Evolutionary conservation across 1,140 invertebrate species (phyloP).

Genomic region (Melipona quadrifasciata): DNA sequence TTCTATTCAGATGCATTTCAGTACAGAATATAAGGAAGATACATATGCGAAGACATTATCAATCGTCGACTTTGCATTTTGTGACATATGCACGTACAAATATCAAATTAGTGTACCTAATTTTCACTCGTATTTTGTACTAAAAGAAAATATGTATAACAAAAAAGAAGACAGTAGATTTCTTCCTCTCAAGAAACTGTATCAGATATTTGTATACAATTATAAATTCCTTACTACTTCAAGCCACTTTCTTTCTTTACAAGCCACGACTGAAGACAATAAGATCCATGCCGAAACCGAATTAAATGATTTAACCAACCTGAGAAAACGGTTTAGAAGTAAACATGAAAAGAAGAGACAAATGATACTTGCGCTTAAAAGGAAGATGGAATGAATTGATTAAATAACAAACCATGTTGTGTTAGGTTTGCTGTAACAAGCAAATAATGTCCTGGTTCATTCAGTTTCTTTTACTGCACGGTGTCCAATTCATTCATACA

Average conservation of each 20-base stretch:
- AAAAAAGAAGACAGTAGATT: background rate
- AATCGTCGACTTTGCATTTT: slow-evolving; percentile 36
- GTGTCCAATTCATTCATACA: slow-evolving; percentile 62
- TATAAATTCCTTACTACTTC: background rate
- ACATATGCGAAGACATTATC: slow-evolving; percentile 53
- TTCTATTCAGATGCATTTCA: background rate
- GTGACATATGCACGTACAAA: background rate
- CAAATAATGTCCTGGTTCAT: slow-evolving; percentile 74
- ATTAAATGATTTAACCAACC: slow-evolving; percentile 71
- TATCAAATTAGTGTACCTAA: slow-evolving; percentile 20
- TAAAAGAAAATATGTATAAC: background rate
- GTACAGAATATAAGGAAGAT: slow-evolving; percentile 15
- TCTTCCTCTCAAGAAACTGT: background rate
- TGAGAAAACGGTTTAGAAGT: slow-evolving; percentile 57
- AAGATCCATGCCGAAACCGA: background rate
- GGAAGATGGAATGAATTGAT: slow-evolving; percentile 77
- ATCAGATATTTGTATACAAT: background rate
- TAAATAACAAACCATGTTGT: slow-evolving; percentile 79
- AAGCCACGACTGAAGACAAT: background rate
- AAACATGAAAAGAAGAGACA: slow-evolving; percentile 4
- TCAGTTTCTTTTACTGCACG: slow-evolving; percentile 43
- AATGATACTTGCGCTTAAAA: slow-evolving; percentile 34
- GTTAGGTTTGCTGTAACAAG: slow-evolving; percentile 80
- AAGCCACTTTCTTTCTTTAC: background rate
- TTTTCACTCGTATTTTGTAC: background rate